Conservation (phyloP, 2,888 invertebrate species). For the Drosophila subquinaria region DNA sequence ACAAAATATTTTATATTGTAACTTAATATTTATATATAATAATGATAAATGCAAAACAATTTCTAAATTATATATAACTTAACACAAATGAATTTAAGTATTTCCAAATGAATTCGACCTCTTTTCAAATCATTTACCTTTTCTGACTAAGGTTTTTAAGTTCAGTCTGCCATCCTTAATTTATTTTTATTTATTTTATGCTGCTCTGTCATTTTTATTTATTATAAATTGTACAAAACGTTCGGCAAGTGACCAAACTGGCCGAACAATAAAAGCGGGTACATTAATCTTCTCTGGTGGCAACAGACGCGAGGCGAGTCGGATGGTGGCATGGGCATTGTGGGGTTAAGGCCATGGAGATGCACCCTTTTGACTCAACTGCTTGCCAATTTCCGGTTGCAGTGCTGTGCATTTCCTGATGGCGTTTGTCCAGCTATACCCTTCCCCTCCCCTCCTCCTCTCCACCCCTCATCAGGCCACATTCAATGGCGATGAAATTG, state of each 20-base stretch:
- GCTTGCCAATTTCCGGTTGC: conserved; percentile 79
- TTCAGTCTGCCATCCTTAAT: background rate
- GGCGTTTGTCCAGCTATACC: conserved; percentile 5
- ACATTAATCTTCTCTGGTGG: conserved; percentile 68
- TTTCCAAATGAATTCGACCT: too few species aligned
- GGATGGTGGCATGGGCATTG: background rate
- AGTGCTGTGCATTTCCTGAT: conserved; percentile 74
- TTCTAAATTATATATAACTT: background rate
- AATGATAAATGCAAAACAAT: background rate
- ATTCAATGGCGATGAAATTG: conserved; percentile 73
- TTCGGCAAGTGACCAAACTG: conserved; percentile 73
- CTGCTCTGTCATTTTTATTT: conserved; percentile 64
- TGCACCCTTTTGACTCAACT: conserved; percentile 46
- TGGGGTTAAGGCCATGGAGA: background rate
- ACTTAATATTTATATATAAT: too few species aligned
- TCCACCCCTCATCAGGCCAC: background rate
- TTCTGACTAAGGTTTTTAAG: background rate
- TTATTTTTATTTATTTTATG: conserved; percentile 25
- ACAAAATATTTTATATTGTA: too few species aligned
- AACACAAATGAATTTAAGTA: too few species aligned
- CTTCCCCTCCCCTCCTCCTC: background rate
- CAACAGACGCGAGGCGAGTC: conserved; percentile 11
- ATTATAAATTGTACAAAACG: conserved; percentile 75
- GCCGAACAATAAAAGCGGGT: conserved; percentile 72
- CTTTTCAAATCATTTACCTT: background rate